Percentiles rank a stretch among this genome's conserved stretches.
phyloP scores from a whole-genome alignment of 2,888 invertebrate species.

The Lucinisca nassula region DNA sequence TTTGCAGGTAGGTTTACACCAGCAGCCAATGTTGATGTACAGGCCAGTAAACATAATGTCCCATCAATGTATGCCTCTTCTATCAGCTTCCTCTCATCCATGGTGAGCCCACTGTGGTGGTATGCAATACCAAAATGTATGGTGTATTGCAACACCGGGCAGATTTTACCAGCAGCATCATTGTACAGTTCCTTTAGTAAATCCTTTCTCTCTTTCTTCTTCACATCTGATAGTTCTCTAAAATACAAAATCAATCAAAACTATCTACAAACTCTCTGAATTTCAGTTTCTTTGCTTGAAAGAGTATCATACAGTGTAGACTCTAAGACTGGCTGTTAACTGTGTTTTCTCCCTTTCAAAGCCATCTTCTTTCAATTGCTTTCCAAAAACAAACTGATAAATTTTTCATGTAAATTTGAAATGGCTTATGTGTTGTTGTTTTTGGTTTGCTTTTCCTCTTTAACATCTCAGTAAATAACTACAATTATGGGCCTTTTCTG shows the following conservation, averaged over 20 bases:
- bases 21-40: slow-evolving; percentile 99
- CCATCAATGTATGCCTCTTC: slow-evolving; percentile 94
- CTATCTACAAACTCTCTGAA: no score
- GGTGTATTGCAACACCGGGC: slow-evolving; percentile 91
- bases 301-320: no score
- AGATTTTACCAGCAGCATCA: slow-evolving; percentile 92
- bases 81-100: slow-evolving; percentile 94
- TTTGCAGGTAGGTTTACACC: slow-evolving; percentile 98
- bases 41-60: slow-evolving; percentile 95
- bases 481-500: no score
- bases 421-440: no score
- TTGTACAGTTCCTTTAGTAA: slow-evolving; percentile 90
- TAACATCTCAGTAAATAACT: no score
- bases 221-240: slow-evolving; percentile 90
- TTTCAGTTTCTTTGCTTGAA: no score
- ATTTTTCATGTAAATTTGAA: no score
- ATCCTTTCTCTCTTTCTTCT: slow-evolving; percentile 89
- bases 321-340: no score
- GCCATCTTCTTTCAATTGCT: no score
- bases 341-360: no score
- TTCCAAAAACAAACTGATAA: no score
- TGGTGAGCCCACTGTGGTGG: slow-evolving; percentile 96
- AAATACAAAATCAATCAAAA: background rate
- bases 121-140: slow-evolving; percentile 95
- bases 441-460: no score